Percentiles rank a stretch among this genome's conserved stretches.
Conservation (phyloP, 30 jellyfish, hydroid and myxozoan species). For the Turritopsis rubra region DNA sequence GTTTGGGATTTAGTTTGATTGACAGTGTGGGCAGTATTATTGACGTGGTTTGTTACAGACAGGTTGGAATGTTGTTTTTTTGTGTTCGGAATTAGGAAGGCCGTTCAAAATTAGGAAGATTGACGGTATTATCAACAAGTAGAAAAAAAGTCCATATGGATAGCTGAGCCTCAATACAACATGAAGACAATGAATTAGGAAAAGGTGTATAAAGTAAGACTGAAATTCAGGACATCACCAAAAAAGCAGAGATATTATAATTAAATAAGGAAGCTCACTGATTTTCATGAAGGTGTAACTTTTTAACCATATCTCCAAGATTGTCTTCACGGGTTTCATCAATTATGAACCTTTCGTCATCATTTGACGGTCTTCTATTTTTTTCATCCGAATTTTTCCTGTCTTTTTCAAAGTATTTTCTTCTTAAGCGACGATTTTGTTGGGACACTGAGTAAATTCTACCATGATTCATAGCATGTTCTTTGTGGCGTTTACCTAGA, state of each 20-base stretch:
- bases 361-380: background rate
- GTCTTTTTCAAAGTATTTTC: constrained; percentile 61
- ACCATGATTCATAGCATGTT: constrained; percentile 80
- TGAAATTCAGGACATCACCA: too few species aligned
- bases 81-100: too few species aligned
- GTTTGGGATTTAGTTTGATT: too few species aligned
- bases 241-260: too few species aligned
- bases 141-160: too few species aligned
- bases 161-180: too few species aligned
- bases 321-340: background rate
- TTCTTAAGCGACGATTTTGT: constrained; percentile 61
- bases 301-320: background rate
- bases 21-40: too few species aligned
- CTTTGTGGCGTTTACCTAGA: constrained; percentile 63
- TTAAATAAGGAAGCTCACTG: background rate
- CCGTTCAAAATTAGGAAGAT: too few species aligned
- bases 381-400: constrained; percentile 51
- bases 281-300: background rate
- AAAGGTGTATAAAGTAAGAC: background rate
- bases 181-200: too few species aligned
- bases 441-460: constrained; percentile 73
- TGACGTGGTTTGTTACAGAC: too few species aligned
- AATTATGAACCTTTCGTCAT: background rate
- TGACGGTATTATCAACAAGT: too few species aligned
- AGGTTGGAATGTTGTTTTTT: too few species aligned